These are phyloP conservation scores for Callospermophilus lateralis DNA, from an alignment of 2,113 vertebrate genomes.

Conservation along the genomic window DNA sequence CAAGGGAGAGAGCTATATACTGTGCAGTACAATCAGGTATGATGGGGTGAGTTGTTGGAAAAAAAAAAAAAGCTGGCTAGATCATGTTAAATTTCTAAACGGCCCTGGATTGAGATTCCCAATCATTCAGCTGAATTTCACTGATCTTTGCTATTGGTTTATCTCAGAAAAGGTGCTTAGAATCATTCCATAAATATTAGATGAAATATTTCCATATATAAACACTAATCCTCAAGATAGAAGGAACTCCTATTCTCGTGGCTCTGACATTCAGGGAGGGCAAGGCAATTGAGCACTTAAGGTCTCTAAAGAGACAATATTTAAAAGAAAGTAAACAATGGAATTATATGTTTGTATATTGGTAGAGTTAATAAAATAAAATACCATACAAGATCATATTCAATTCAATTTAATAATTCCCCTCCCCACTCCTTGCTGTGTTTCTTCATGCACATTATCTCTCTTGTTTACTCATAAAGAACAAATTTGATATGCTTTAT, in stretches of 20 bases:
- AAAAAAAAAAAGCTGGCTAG: slow-evolving; percentile 30
- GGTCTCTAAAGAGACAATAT: neutral
- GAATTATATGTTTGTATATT: neutral
- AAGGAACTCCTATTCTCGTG: neutral
- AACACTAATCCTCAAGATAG: neutral
- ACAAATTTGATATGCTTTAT: neutral
- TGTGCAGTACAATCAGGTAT: neutral
- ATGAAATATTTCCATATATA: neutral
- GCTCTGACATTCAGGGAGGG: neutral
- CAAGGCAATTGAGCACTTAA: neutral
- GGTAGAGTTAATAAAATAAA: neutral
- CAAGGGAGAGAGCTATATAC: neutral
- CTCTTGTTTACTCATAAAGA: neutral
- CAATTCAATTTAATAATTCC: neutral
- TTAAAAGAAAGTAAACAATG: neutral
- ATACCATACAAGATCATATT: neutral
- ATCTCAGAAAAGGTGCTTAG: neutral
- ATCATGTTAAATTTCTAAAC: slow-evolving; percentile 38
- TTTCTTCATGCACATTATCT: neutral
- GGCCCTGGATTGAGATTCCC: neutral
- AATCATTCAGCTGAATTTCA: neutral
- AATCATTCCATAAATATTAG: neutral
- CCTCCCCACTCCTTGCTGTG: neutral
- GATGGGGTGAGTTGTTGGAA: neutral
- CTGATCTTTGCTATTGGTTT: neutral